Base-by-base conservation (phyloP, 2,888 invertebrate genomes). In the Ormyrus rosae region DNA sequence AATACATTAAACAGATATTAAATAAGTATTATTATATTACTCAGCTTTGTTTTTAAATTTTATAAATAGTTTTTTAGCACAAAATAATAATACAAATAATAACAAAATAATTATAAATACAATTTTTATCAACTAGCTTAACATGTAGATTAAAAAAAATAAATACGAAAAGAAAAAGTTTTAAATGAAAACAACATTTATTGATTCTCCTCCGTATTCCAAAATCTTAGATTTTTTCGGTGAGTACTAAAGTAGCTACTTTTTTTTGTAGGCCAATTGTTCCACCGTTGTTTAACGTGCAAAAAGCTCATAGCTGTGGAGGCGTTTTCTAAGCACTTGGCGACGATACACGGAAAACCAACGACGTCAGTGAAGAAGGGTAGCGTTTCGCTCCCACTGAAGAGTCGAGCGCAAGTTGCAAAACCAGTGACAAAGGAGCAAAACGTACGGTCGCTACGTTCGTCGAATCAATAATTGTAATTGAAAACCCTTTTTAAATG, bases 211-310 rank as follows among this genome's bases (percentile, higher is more conserved):
- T 19, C 19, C 34, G 34, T 34, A 34, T 58, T n/a, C n/a, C n/a
- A 10, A n/a, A 56, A 34, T 5, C 19, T 34, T 10, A 34, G 2
- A 3, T 2, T 34, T 34, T 34, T 34, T 34, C 34, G 34, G 34
- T 34, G 34, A 61, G 1, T 63, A 46, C 46, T 13, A 8, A 60
- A 19, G 34, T 8, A 7, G 34, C 34, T 34, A 34, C 34, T 34
- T 34, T 60, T 34, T 19, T 61, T 81, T 81, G 3, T 69, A 81
- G 80, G 68, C 13, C 65, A 55, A 0, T 5, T 75, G 11, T 60
- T 75, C 8, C 61, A 78, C 9, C 74, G 75, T 2, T 81, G 81
- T 3, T 50, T 34, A 10, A 6, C 50, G 9, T 81, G 81, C 55
- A 73, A 55, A n/a, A 73, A 71, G 10, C 6, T 71, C 0, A 67